A percentile compares a stretch with the other conserved stretches of the same genome.
Evolutionary conservation across 2,113 vertebrate genomes (phyloP).

Genomic region (Anoplopoma fimbria): DNA sequence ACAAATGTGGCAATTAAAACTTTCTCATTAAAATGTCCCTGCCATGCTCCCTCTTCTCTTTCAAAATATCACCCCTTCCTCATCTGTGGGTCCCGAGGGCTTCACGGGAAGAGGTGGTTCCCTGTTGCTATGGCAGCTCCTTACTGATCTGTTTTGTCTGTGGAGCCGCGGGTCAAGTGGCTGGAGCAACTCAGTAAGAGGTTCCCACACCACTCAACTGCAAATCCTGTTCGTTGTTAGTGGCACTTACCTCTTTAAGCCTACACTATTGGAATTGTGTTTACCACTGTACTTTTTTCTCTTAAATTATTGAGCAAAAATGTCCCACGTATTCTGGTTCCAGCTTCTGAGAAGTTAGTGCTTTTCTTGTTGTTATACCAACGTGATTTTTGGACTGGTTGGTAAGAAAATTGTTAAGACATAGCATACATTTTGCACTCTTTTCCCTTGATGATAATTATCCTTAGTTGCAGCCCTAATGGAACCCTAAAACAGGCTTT

Average conservation of each 20-base stretch:
- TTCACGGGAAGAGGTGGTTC: constrained; percentile 36
- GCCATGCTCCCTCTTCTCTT: constrained; percentile 22
- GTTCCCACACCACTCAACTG: constrained; percentile 21
- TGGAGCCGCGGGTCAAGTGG: constrained; percentile 47
- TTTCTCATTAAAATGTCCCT: constrained; percentile 58
- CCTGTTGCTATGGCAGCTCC: constrained; percentile 65
- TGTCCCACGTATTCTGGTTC: neutral
- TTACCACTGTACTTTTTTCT: neutral
- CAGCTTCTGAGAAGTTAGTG: neutral
- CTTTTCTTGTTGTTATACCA: neutral
- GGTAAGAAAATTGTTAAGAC: neutral
- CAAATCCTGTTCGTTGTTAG: constrained; percentile 11
- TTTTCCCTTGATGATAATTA: neutral
- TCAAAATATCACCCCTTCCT: constrained; percentile 14
- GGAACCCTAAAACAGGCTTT: neutral
- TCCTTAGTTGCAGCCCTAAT: neutral
- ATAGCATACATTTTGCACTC: neutral
- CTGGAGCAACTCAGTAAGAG: constrained; percentile 35
- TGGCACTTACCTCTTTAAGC: constrained; percentile 22
- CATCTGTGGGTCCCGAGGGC: constrained; percentile 22
- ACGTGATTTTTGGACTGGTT: neutral
- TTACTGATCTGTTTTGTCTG: constrained; percentile 47
- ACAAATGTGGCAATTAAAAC: constrained; percentile 65
- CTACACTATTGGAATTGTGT: neutral
- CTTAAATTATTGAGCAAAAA: neutral